Evolutionary conservation across 2,888 invertebrate genomes (phyloP), one percentile per base, ranked within the genome.

Genomic region (Melipona bicolor): DNA sequence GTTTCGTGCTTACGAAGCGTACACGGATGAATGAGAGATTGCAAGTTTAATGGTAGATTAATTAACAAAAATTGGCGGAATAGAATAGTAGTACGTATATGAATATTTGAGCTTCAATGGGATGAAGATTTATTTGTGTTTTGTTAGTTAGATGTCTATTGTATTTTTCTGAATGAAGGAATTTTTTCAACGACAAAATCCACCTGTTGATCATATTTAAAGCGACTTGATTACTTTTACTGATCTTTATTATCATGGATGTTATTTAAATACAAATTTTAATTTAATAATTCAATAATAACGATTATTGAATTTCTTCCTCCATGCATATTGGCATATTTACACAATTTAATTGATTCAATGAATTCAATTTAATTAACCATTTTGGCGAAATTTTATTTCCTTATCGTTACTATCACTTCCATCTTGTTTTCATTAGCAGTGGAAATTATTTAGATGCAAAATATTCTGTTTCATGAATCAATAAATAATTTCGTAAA

Each of bases 131-230:
- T 27, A 3, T 21, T 43, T 9, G 13, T 6, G 15, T 43, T 9
- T n/a, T 3, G n/a, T 43, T 5, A 32, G 5, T 65, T n/a, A n/a
- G 21, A 65, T 67, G n/a, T 9, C 24, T 24, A 61, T 27, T 61
- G 61, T 24, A 24, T 61, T 19, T 17, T 27, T 27, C 32, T 32
- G 32, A 32, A 32, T 4, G 32, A 32, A 32, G 32, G 32, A 32
- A 4, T 17, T 27, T 49, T 43, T 5, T 43, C 27, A 27, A 21
- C 27, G 52, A 52, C 21, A 13, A 69, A 52, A 69, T 21, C 27
- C 27, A 69, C 50, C 52, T 69, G 68, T 69, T 27, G 68, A 27
- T 19, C 27, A 15, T 17, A 15, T 68, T 68, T 24, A 50, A 68
- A 13, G 27, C 19, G 11, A 19, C 9, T 52, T 32, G 32, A 21